A percentile compares a stretch with the other conserved stretches of the same genome.
phyloP scores from a whole-genome alignment of 2,797 vertebrate genomes.

The Gambelia wislizenii region DNA sequence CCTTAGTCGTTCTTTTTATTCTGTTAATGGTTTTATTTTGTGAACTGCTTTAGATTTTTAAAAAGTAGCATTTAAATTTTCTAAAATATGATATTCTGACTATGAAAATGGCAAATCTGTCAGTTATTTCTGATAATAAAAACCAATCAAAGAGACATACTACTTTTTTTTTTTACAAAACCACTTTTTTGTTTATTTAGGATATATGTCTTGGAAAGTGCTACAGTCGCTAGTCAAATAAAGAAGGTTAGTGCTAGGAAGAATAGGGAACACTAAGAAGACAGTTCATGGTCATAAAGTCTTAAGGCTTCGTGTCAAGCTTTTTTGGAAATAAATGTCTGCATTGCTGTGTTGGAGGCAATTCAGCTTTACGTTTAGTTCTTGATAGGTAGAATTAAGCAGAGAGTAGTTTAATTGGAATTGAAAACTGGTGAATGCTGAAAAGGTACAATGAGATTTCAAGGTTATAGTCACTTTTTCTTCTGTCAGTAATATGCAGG shows the following conservation, averaged over 20 bases:
- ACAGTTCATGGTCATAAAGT: not conserved
- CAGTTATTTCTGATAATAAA: not conserved
- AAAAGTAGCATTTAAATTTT: not conserved
- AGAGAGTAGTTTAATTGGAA: constrained; percentile 6
- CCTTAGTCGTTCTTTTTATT: not conserved
- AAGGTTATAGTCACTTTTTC: not conserved
- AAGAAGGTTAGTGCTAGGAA: not conserved
- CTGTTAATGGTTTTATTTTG: not conserved
- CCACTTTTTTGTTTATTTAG: not conserved
- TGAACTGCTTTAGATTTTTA: not conserved
- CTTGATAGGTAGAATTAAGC: constrained; percentile 57
- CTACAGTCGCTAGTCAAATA: not conserved
- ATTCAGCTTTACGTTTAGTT: constrained; percentile 53
- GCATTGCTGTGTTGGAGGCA: constrained; percentile 63
- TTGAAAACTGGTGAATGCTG: constrained; percentile 37
- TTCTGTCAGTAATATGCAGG: constrained; percentile 60
- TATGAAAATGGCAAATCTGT: not conserved
- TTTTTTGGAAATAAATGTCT: constrained; percentile 53
- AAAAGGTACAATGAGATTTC: not conserved
- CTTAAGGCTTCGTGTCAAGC: constrained; percentile 30
- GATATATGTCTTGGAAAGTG: not conserved
- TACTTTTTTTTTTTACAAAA: not conserved
- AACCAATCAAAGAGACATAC: not conserved
- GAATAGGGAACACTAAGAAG: not conserved
- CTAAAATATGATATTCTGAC: not conserved